These are phyloP conservation scores for Halictus ligatus DNA, from an alignment of 2,888 invertebrate species.

Conservation along the genomic window DNA sequence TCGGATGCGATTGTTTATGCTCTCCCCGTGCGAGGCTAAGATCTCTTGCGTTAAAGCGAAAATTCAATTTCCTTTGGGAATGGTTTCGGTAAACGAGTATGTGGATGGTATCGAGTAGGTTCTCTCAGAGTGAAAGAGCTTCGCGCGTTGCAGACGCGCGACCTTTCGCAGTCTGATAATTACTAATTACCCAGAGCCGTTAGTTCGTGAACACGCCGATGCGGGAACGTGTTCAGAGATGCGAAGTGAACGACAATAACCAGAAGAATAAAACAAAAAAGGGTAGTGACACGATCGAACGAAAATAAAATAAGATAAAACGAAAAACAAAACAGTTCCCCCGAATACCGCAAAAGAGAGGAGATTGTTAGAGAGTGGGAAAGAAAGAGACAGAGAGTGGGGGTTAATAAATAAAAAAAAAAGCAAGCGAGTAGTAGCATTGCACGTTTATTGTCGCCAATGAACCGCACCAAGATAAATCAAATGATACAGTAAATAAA, in stretches of 20 bases:
- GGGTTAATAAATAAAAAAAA: slow-evolving; percentile 81
- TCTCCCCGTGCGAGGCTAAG: not conserved
- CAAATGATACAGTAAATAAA: slow-evolving; percentile 70
- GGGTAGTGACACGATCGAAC: slow-evolving; percentile 11
- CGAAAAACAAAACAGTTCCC: slow-evolving; percentile 42
- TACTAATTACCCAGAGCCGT: slow-evolving; percentile 14
- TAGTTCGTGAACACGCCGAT: slow-evolving; percentile 3
- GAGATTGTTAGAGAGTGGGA: slow-evolving; percentile 77
- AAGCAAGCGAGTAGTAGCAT: slow-evolving; percentile 81
- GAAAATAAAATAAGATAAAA: not conserved
- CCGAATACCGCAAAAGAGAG: slow-evolving; percentile 70
- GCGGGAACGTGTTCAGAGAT: not conserved
- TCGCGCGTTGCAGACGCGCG: not conserved
- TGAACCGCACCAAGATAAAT: slow-evolving; percentile 72
- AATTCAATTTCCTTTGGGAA: not conserved
- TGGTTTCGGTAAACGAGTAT: no score
- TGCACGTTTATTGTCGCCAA: slow-evolving; percentile 80
- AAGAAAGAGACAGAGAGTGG: slow-evolving; percentile 71
- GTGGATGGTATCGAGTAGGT: not conserved
- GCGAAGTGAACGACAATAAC: slow-evolving; percentile 25
- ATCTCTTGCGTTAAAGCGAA: not conserved
- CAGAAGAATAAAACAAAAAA: not conserved
- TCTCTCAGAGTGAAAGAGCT: not conserved
- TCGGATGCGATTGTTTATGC: not conserved
- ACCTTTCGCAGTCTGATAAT: not conserved